phyloP scores from a whole-genome alignment of 2,113 vertebrate species.

The Callopanchax toddi region DNA sequence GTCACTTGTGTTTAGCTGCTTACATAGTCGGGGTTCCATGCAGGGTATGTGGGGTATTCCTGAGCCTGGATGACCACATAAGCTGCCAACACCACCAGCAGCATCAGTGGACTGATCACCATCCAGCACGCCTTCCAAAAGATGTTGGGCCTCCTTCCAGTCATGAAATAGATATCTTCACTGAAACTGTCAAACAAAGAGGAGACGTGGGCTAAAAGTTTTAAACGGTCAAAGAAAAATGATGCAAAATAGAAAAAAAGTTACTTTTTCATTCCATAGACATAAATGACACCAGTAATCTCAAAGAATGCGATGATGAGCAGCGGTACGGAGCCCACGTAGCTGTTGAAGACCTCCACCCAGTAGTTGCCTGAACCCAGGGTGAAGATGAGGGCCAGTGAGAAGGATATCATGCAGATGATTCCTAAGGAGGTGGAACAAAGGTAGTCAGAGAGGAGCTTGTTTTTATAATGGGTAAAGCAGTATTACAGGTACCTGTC shows the following conservation, averaged over 20 bases:
- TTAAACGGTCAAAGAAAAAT: too few species aligned
- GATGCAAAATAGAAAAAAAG: neutral
- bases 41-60: slow-evolving; percentile 70
- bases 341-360: slow-evolving; percentile 90
- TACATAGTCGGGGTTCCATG: slow-evolving; percentile 89
- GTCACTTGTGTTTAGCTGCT: slow-evolving; percentile 30
- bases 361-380: slow-evolving; percentile 91
- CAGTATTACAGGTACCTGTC: slow-evolving; percentile 78
- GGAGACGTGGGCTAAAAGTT: neutral
- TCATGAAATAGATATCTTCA: slow-evolving; percentile 87
- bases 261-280: slow-evolving; percentile 87
- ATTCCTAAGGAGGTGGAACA: slow-evolving; percentile 68
- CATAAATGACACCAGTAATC: slow-evolving; percentile 76
- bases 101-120: slow-evolving; percentile 85
- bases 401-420: slow-evolving; percentile 78
- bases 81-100: slow-evolving; percentile 81
- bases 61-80: slow-evolving; percentile 78
- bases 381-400: slow-evolving; percentile 82
- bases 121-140: slow-evolving; percentile 88
- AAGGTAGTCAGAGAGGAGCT: neutral
- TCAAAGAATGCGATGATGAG: slow-evolving; percentile 88
- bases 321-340: slow-evolving; percentile 84
- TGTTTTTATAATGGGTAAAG: neutral
- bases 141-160: slow-evolving; percentile 78
- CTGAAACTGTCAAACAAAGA: slow-evolving; percentile 80